Evolutionary conservation across 2,888 invertebrate species (phyloP), one percentile per base, ranked within the genome.

Genomic region (Agrochola circellaris): DNA sequence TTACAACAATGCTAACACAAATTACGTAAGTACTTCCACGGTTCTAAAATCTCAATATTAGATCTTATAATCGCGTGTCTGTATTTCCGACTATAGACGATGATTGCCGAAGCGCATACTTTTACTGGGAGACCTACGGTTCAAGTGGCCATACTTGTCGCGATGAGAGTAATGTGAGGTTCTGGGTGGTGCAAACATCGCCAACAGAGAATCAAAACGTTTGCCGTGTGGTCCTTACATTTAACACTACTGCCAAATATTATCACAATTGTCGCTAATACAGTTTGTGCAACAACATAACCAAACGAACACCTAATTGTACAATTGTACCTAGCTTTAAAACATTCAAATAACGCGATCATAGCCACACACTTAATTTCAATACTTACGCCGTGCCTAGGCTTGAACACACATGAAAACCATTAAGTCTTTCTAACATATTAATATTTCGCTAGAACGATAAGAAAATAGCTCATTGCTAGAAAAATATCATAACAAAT

Each of bases 221-320:
- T 82, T 80, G 85, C 77, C 77, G 80, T 79, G 81, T 89, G 84
- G 81, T 90, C 89, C 89, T 89, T 89, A 90, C 64, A 83, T 84
- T 84, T 84, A 88, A 75, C 69, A 87, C 89, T 90, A 90, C 87
- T 81, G 87, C 81, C 81, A 79, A 86, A 88, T 88, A 87, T 88
- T 89, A 90, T 90, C 89, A 90, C 90, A 88, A 88, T 88, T 82
- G 82, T 87, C 78, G 85, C 87, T 87, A 89, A 85, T 82, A 87
- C 85, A 88, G 77, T 82, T 81, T 86, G 85, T 88, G 87, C 87
- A 86, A 82, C 79, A 87, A 87, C 77, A 79, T 82, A 88, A 83
- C 54, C 68, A 73, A 79, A 82, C 67, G 17, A 84, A 79, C 78
- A 79, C 54, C 64, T 78, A 76, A 69, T 73, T 76, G 67, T 68